Evolutionary conservation across 2,113 vertebrate species (phyloP).

Genomic region (Clarias gariepinus): DNA sequence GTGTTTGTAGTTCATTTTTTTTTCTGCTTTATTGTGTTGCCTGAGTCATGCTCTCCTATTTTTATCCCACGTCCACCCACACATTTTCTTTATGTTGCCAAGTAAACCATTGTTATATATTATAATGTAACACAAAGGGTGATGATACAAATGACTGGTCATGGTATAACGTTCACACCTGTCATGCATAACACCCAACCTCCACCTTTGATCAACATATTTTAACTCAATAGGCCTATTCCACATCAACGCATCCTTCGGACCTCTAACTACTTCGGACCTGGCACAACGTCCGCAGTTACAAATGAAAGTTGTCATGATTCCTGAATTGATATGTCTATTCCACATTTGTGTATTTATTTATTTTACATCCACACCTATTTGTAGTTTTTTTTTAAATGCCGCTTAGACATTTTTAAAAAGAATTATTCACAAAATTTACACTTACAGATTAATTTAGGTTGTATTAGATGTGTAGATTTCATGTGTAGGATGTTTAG

Average conservation of each 20-base stretch:
- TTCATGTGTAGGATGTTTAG: neutral
- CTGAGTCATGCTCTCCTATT: conserved; percentile 33
- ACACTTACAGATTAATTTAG: neutral
- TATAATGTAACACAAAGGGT: neutral
- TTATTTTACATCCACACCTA: neutral
- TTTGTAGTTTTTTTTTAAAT: neutral
- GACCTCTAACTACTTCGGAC: neutral
- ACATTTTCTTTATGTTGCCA: conserved; percentile 12
- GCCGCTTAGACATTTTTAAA: neutral
- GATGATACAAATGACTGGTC: neutral
- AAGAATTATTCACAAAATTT: neutral
- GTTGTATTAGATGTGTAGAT: neutral
- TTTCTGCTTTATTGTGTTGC: conserved; percentile 1
- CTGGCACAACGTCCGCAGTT: neutral
- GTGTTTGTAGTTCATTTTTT: neutral
- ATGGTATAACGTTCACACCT: neutral
- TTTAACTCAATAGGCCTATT: neutral
- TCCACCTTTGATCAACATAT: neutral
- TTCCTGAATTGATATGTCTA: neutral
- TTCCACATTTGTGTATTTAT: neutral
- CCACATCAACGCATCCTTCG: neutral
- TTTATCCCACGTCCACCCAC: conserved; percentile 21
- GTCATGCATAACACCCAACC: neutral
- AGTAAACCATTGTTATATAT: neutral
- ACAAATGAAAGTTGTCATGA: neutral